Base-by-base conservation (phyloP, 2,888 invertebrate species). In the Rotaria sp. region DNA sequence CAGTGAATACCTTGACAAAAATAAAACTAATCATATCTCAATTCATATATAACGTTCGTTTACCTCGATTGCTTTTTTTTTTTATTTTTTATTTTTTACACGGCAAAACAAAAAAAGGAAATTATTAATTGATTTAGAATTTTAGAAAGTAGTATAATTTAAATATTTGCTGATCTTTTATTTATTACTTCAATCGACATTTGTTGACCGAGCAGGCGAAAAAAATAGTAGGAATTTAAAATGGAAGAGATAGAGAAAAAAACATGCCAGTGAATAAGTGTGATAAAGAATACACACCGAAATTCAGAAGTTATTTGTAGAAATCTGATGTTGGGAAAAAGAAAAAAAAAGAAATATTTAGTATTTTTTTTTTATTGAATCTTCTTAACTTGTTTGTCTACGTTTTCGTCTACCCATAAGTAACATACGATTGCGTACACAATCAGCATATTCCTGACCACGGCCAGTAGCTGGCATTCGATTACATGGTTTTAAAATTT, bases 361-460 rank as follows among this genome's bases (percentile, higher is more conserved):
- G 21, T 24, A 7, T 24, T 10, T 52, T 52, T 52, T 3, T 21
- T 26, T 2, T 26, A 55, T 55, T 26, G 26, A 67, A 5, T 67
- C 18, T 21, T 67, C 2, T n/a, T 67, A 67, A 15, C 7, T 35
- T 35, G 67, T 13, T 67, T 67, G 67, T 30, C 80, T 41, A n/a
- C 80, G 80, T n/a, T 80, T 80, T 80, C 80, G 75, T 75, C 41
- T 80, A 13, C 80, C 80, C 41, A 80, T 26, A 5, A 80, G n/a
- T 45, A 80, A n/a, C 80, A 80, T 80, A 41, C 80, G 80, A 15
- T 26, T 26, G 18, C 80, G 80, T 13, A 80, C 45, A 80, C 80
- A 80, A 80, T 45, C 45, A 45, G 26, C 26, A 80, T 80, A 80
- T 45, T 80, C 45, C 10, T 45, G 24, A 45, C 41, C 45, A 80